Percentiles rank a stretch among this genome's conserved stretches.
Evolutionary conservation across 2,888 invertebrate genomes (phyloP).

Genomic region (Nomada ruficornis): DNA sequence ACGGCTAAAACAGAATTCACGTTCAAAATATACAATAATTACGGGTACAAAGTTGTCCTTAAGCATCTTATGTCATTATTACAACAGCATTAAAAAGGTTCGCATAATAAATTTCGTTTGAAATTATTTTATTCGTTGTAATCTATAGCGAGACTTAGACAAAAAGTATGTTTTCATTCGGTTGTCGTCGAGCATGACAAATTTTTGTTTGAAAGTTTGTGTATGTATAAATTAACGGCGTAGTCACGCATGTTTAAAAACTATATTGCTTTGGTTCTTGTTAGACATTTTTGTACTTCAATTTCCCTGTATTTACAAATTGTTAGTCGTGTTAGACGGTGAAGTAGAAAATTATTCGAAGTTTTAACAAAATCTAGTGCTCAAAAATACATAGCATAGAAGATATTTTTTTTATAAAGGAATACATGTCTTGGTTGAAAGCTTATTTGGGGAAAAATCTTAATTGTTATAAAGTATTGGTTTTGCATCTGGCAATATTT

Average conservation of each 20-base stretch:
- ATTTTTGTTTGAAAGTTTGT: conserved; percentile 21
- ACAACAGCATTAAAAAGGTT: background rate
- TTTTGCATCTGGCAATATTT: background rate
- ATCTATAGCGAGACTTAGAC: background rate
- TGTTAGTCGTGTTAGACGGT: background rate
- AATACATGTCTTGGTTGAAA: background rate
- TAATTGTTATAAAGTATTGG: background rate
- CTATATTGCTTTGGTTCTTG: conserved; percentile 10
- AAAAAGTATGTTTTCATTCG: conserved; percentile 12
- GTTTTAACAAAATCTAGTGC: no score
- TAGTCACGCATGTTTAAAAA: conserved; percentile 28
- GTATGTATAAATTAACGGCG: conserved; percentile 44
- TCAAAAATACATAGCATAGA: no score
- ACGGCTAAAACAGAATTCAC: conserved; percentile 14
- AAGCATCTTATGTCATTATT: background rate
- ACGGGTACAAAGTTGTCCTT: conserved; percentile 8
- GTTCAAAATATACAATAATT: conserved; percentile 21
- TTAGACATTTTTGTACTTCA: background rate
- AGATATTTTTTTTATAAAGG: no score
- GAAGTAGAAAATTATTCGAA: background rate
- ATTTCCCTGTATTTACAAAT: background rate
- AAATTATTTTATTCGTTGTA: conserved; percentile 7
- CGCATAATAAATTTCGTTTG: background rate
- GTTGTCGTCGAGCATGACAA: conserved; percentile 31
- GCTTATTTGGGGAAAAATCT: background rate